Conservation (phyloP, 2,888 invertebrate genomes). For the Scaptomyza parva region DNA sequence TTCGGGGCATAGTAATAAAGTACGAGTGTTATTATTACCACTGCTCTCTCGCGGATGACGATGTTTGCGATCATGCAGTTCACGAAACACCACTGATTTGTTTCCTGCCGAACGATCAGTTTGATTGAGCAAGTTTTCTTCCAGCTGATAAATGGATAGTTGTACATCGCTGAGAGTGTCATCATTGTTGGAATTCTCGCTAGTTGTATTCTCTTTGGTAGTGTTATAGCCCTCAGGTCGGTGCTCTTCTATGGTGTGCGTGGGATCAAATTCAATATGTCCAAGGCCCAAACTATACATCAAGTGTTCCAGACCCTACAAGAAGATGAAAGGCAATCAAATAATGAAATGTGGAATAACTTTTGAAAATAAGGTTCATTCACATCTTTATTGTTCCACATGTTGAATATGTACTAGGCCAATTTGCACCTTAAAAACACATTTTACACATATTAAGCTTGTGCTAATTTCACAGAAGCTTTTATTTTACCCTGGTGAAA, state of each 20-base stretch:
- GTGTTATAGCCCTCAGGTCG: conserved; percentile 76
- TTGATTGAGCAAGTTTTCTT: conserved; percentile 12
- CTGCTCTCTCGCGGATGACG: conserved; percentile 83
- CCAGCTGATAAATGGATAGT: conserved; percentile 28
- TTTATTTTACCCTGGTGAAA: background rate
- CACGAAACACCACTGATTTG: conserved; percentile 73
- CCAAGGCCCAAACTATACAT: conserved; percentile 89
- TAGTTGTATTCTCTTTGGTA: conserved; percentile 32
- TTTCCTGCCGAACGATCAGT: conserved; percentile 22
- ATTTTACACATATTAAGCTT: conserved; percentile 31
- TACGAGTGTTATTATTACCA: conserved; percentile 70
- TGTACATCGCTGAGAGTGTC: conserved; percentile 51
- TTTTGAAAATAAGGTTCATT: background rate
- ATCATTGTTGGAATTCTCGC: conserved; percentile 42
- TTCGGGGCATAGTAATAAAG: conserved; percentile 3
- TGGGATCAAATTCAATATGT: conserved; percentile 86
- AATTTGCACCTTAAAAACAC: conserved; percentile 3
- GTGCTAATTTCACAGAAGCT: conserved; percentile 18
- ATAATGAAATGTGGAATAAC: too few relatives aligned
- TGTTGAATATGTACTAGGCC: background rate
- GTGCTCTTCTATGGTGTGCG: conserved; percentile 83
- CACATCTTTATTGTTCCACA: background rate
- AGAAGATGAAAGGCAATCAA: conserved; percentile 4
- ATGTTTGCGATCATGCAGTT: conserved; percentile 84
- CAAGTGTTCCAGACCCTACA: conserved; percentile 89